Conservation (phyloP, 2,113 vertebrate genomes). For the Mustelus asterias region DNA sequence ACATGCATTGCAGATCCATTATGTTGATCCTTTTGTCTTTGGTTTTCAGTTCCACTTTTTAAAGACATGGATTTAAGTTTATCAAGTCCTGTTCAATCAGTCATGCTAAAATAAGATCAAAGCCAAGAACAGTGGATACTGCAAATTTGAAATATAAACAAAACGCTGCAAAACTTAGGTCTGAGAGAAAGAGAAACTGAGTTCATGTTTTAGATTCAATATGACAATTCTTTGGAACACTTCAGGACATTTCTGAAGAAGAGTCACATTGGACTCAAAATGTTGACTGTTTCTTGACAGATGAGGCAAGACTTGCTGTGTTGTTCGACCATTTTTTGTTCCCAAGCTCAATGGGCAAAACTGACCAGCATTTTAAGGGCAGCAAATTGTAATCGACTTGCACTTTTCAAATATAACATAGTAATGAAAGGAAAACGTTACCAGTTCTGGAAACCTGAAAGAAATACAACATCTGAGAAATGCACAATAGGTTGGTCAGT, state of each 20-base stretch:
- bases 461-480: neutral
- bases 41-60: neutral
- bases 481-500: neutral
- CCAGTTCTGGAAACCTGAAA: neutral
- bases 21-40: neutral
- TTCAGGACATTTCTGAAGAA: no score
- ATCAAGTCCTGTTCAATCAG: neutral
- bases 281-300: no score
- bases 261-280: no score
- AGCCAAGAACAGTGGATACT: no score
- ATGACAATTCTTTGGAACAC: no score
- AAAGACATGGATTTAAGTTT: neutral
- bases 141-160: no score
- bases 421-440: neutral
- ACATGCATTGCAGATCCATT: neutral
- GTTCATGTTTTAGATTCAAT: no score
- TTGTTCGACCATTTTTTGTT: no score
- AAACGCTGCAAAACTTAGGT: no score
- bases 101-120: no score
- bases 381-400: neutral
- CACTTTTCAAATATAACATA: neutral
- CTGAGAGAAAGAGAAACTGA: no score
- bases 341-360: neutral
- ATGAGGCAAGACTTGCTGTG: no score
- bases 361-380: neutral